Evolutionary conservation across 2,797 vertebrate genomes (phyloP).

Genomic region (Sciaenops ocellatus): DNA sequence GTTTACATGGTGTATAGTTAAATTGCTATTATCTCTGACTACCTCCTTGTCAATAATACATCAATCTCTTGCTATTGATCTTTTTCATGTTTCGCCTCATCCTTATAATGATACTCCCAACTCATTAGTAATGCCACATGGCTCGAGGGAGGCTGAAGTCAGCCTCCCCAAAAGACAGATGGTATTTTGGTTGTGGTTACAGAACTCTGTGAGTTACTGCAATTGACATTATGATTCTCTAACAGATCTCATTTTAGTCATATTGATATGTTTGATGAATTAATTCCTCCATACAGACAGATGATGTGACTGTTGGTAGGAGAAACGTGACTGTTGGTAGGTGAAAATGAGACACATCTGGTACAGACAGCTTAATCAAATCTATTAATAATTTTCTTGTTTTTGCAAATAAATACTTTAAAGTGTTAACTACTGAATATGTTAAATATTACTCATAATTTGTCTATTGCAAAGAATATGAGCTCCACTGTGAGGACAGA

Average conservation of each 20-base stretch:
- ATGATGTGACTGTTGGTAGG: neutral
- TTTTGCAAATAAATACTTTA: neutral
- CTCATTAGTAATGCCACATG: neutral
- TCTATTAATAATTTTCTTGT: neutral
- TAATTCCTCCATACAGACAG: neutral
- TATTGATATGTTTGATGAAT: neutral
- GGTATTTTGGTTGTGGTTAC: no score
- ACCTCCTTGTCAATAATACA: neutral
- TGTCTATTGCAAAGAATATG: no score
- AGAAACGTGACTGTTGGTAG: neutral
- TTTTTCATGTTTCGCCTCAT: conserved; percentile 10
- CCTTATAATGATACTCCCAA: neutral
- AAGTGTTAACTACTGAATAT: no score
- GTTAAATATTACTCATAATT: no score
- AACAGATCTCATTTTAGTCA: neutral
- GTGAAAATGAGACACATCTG: neutral
- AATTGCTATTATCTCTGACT: neutral
- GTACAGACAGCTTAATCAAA: neutral
- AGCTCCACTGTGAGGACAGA: no score
- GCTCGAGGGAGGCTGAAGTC: neutral
- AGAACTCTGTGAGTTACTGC: neutral
- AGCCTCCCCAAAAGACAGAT: neutral
- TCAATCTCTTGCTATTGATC: conserved; percentile 17
- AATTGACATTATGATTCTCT: neutral
- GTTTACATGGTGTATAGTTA: neutral